Percentiles rank a stretch among this genome's conserved stretches.
Evolutionary conservation across 92 coral and sea anemone species (phyloP).

Genomic region (Palythoa caribaeorum): DNA sequence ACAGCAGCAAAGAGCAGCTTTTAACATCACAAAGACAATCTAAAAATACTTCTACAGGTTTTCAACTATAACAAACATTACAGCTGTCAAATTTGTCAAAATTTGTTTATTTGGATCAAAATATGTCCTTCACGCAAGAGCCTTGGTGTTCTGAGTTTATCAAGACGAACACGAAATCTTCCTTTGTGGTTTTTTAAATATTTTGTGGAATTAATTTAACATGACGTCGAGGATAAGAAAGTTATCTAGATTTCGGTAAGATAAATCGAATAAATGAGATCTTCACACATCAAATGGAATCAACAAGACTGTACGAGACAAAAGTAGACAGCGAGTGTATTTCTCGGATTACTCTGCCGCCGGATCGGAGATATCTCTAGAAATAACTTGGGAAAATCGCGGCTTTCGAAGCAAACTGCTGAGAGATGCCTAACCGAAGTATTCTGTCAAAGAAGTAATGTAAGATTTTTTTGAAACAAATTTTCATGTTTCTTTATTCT

Average conservation of each 20-base stretch:
- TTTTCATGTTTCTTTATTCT: background rate
- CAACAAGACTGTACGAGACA: background rate
- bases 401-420: background rate
- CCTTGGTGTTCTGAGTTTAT: background rate
- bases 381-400: background rate
- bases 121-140: background rate
- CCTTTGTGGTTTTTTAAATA: background rate
- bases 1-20: constrained; percentile 29
- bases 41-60: constrained; percentile 31
- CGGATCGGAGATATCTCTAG: background rate
- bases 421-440: too few relatives aligned
- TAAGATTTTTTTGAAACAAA: background rate
- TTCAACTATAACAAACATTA: constrained; percentile 30
- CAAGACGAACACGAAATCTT: background rate
- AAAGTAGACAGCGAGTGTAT: background rate
- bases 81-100: constrained; percentile 11
- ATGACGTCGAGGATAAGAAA: background rate
- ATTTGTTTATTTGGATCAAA: background rate
- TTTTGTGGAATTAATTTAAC: background rate
- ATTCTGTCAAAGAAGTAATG: background rate
- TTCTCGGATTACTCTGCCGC: constrained; percentile 6
- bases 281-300: constrained; percentile 10
- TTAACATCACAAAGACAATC: constrained; percentile 15
- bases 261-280: constrained; percentile 1
- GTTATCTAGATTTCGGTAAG: constrained; percentile 10